Conservation (phyloP, 2,113 vertebrate species). For the Piliocolobus tephrosceles region DNA sequence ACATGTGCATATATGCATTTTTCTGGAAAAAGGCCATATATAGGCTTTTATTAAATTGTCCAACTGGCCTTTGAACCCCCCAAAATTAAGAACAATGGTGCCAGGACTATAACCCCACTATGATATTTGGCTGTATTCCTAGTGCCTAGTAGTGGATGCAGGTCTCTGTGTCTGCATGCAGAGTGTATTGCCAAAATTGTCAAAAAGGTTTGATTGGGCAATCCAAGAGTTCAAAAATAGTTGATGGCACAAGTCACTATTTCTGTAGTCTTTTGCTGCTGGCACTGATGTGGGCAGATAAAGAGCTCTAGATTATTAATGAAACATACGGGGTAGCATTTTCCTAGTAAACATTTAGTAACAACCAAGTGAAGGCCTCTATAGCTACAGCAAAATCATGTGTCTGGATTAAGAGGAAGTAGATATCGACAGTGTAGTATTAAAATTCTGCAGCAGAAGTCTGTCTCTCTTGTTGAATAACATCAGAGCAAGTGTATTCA, state of each 20-base stretch:
- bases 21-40: neutral
- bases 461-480: neutral
- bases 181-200: neutral
- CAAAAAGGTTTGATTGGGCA: neutral
- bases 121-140: neutral
- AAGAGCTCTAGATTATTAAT: neutral
- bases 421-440: neutral
- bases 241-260: neutral
- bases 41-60: neutral
- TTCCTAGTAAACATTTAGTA: neutral
- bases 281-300: neutral
- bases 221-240: neutral
- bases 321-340: neutral
- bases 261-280: neutral
- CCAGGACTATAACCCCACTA: neutral
- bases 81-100: neutral
- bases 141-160: neutral
- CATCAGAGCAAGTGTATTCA: neutral
- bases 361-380: neutral
- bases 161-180: neutral
- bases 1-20: neutral
- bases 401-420: neutral
- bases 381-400: neutral
- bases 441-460: neutral
- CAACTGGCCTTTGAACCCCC: neutral